phyloP scores from a whole-genome alignment of 2,113 vertebrate genomes.

The Syngnathus floridae region DNA sequence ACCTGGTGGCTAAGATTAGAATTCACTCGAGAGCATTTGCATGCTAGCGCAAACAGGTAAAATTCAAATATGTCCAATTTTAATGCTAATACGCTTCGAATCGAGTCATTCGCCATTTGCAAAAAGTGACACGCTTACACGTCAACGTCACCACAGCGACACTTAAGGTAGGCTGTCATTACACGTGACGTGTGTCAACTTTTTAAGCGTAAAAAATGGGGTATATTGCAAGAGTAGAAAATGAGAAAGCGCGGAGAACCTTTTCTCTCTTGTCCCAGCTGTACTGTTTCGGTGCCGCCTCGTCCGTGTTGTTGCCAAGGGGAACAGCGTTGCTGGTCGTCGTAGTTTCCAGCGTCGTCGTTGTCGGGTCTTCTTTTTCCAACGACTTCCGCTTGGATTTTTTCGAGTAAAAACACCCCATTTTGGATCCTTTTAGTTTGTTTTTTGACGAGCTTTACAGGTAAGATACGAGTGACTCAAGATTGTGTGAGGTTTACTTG shows the following conservation, averaged over 20 bases:
- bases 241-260: conserved; percentile 43
- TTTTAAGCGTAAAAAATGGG: not conserved
- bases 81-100: not conserved
- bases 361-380: conserved; percentile 56
- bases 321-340: conserved; percentile 55
- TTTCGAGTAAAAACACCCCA: conserved; percentile 78
- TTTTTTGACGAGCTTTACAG: not conserved
- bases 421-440: conserved; percentile 18
- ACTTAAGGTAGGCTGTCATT: not conserved
- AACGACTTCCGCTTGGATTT: conserved; percentile 71
- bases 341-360: conserved; percentile 49
- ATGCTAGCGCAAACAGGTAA: not conserved
- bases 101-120: not conserved
- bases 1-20: not conserved
- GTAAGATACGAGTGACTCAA: not conserved
- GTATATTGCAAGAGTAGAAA: not conserved
- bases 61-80: not conserved
- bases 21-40: not conserved
- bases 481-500: conserved; percentile 17
- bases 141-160: not conserved
- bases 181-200: not conserved
- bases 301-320: conserved; percentile 66
- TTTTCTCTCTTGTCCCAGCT: conserved; percentile 81
- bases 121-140: not conserved
- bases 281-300: conserved; percentile 73